phyloP scores from a whole-genome alignment of 2,888 invertebrate genomes.

The Stictocephala bisonia region DNA sequence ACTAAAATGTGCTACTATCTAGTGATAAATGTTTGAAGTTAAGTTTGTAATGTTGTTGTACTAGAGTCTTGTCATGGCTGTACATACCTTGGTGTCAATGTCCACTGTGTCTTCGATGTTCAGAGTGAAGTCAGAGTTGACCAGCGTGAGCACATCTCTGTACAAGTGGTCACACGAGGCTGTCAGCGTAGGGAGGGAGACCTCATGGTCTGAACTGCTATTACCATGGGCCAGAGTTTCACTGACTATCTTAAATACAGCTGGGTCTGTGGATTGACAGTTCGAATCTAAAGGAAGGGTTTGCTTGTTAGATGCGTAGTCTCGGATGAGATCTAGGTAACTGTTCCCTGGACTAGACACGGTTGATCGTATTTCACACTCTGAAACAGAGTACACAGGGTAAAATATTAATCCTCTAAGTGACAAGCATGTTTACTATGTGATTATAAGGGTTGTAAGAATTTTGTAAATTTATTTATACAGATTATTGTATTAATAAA shows the following conservation, averaged over 20 bases:
- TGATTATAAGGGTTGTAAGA: too few relatives aligned
- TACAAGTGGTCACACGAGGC: conserved; percentile 11
- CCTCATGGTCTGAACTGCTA: neutral
- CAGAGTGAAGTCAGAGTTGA: conserved; percentile 34
- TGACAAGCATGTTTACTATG: too few relatives aligned
- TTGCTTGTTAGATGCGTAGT: conserved; percentile 60
- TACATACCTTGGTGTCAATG: conserved; percentile 32
- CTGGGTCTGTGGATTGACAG: neutral
- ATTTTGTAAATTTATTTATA: too few relatives aligned
- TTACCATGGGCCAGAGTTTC: neutral
- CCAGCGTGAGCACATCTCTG: conserved; percentile 29
- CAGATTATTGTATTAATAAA: too few relatives aligned
- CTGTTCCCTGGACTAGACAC: conserved; percentile 62
- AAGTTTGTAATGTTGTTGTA: too few relatives aligned
- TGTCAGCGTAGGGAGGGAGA: conserved; percentile 6
- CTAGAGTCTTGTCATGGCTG: too few relatives aligned
- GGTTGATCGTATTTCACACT: conserved; percentile 37
- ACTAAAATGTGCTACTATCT: too few relatives aligned
- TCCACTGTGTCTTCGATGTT: conserved; percentile 34
- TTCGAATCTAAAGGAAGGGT: neutral
- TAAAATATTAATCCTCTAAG: too few relatives aligned
- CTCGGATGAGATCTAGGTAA: conserved; percentile 64
- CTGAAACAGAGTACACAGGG: conserved; percentile 2
- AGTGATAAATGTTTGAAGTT: too few relatives aligned
- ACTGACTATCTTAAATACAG: conserved; percentile 11